Base-by-base conservation (phyloP, 2,888 invertebrate genomes). In the Apodemia zela region DNA sequence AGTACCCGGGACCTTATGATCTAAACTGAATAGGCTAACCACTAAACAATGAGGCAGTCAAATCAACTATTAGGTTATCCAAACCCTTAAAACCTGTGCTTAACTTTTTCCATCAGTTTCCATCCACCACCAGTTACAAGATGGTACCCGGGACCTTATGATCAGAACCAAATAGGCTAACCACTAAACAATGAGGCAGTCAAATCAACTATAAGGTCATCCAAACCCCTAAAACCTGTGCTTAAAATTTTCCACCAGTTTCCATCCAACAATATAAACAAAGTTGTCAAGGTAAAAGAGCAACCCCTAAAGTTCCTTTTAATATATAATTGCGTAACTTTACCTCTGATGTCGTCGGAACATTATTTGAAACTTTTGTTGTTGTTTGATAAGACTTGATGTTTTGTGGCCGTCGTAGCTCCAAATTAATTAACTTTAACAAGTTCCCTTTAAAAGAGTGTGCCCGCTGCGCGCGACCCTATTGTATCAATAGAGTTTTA, bases 381-480 rank as follows among this genome's bases (percentile, higher is more conserved):
- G 54, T 54, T 54, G 54, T 54, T 54, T 54, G 25, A 54, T 54
- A 15, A 54, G 54, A 54, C 54, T 54, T 54, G 54, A 54, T 25
- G 21, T 54, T 54, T 54, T 54, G 54, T 5, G 54, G 54, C 54
- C 13, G 21, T 15, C 18, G 21, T 57, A 47, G 57, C 58, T 62
- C 57, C 25, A 45, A 62, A 62, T 62, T 62, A 58, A 62, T 62
- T 58, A 62, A 62, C 62, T 62, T 62, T 84, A 45, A 83, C 80
- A 80, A 77, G 54, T 54, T 54, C 6, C 17, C 8, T 49, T 18
- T 49, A 49, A 49, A 49, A 49, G 49, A 18, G 49, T 18, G 49
- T 11, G n/a, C 49, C 25, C 54, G 10, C 3, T 51, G 51, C 17
- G 51, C 18, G 25, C 21, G 13, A 21, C 21, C 21, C 54, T 54